Conservation (phyloP, 2,113 vertebrate species). For the Clarias macrocephalus region DNA sequence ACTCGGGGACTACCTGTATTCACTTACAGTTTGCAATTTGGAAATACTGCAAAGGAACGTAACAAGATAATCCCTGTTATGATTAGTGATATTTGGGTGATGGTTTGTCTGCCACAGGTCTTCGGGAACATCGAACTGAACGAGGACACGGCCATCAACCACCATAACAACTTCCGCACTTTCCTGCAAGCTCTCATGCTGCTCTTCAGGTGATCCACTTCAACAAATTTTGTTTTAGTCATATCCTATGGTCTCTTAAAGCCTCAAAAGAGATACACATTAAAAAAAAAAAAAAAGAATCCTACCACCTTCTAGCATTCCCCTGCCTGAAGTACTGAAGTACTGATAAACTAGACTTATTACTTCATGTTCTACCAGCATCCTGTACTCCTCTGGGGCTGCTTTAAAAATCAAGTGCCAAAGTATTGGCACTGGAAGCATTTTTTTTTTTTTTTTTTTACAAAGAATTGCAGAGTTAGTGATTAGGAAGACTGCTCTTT, state of each 20-base stretch:
- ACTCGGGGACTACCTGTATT: too few species aligned
- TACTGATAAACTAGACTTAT: background rate
- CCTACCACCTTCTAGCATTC: background rate
- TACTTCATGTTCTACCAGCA: background rate
- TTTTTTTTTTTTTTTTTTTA: background rate
- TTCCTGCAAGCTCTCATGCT: slow-evolving; percentile 95
- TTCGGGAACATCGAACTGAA: slow-evolving; percentile 94
- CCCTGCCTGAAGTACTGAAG: background rate
- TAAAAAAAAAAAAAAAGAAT: slow-evolving; percentile 8
- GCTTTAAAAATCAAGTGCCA: background rate
- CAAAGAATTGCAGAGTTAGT: background rate
- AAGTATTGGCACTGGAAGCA: background rate
- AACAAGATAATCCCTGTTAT: background rate
- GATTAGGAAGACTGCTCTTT: background rate
- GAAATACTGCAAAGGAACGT: background rate
- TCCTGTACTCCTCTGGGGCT: background rate
- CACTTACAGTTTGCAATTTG: background rate
- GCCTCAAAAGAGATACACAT: background rate
- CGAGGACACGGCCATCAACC: slow-evolving; percentile 87
- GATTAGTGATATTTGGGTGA: background rate
- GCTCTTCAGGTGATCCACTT: slow-evolving; percentile 83
- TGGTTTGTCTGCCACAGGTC: slow-evolving; percentile 71
- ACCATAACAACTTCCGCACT: slow-evolving; percentile 95
- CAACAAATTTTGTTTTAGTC: background rate
- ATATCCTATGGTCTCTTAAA: background rate